phyloP scores from a whole-genome alignment of 2,888 invertebrate genomes.

The Noctua janthina region DNA sequence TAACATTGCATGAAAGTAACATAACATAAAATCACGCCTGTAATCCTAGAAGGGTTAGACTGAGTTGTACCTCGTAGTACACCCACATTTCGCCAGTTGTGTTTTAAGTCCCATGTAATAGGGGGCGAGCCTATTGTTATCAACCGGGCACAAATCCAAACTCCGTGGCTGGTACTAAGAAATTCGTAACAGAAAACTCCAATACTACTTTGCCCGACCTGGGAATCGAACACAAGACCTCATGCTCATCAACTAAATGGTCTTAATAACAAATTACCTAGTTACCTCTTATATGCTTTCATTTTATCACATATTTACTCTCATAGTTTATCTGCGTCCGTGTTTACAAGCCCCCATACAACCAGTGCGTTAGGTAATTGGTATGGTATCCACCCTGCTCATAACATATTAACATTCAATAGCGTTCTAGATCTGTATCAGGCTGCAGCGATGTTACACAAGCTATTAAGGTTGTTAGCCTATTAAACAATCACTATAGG shows the following conservation, averaged over 20 bases:
- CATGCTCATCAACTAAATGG: neutral
- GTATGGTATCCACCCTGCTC: constrained; percentile 44
- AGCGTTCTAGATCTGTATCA: constrained; percentile 60
- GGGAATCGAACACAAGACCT: neutral
- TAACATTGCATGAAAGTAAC: neutral
- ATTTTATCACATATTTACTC: constrained; percentile 3
- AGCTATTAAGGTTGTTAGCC: constrained; percentile 41
- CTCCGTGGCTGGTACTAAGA: neutral
- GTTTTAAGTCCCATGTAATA: too few relatives aligned
- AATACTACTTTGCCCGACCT: neutral
- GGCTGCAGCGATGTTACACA: constrained; percentile 47
- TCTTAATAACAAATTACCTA: neutral
- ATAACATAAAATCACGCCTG: neutral
- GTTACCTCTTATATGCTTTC: neutral
- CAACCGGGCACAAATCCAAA: neutral
- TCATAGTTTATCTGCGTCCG: constrained; percentile 17
- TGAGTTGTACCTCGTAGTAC: neutral
- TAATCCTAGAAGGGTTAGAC: neutral
- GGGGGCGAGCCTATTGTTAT: neutral
- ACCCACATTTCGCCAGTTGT: neutral
- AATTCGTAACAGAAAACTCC: neutral
- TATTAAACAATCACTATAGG: constrained; percentile 57
- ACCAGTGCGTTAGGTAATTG: constrained; percentile 44
- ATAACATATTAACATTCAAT: constrained; percentile 60
- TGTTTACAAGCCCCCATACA: constrained; percentile 27